Percentiles rank a stretch among this genome's conserved stretches.
Conservation (phyloP, 37 sponge, comb jelly and placozoan genomes). For the Aphrocallistes beatrix region DNA sequence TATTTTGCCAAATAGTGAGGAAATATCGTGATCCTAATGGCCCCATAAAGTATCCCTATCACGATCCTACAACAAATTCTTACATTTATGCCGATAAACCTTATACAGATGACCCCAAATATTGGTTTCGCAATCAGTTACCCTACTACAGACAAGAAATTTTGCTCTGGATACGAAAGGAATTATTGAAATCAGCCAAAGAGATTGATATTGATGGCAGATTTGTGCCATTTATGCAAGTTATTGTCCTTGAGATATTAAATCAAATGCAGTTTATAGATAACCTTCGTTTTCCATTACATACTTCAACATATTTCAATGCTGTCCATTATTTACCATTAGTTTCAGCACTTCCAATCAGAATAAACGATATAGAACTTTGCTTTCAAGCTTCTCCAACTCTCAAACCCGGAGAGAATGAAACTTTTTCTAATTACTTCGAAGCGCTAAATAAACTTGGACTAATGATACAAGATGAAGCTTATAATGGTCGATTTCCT, state of each 20-base stretch:
- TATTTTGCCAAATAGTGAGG: neutral
- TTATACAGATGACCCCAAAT: neutral
- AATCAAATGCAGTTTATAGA: neutral
- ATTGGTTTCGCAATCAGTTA: neutral
- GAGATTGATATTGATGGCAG: neutral
- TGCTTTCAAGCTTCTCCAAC: neutral
- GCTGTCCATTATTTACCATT: conserved; percentile 14
- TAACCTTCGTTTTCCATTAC: neutral
- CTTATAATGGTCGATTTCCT: neutral
- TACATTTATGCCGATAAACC: neutral
- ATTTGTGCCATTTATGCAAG: neutral
- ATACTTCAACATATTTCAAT: neutral
- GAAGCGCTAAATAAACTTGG: neutral
- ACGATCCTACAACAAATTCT: neutral
- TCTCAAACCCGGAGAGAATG: neutral
- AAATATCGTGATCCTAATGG: neutral
- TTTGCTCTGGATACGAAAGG: neutral
- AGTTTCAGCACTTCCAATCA: neutral
- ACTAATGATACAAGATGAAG: neutral
- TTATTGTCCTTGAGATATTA: neutral
- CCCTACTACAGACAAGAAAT: neutral
- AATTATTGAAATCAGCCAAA: neutral
- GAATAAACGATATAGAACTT: neutral
- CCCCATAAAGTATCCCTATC: neutral
- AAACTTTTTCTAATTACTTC: neutral